Percentiles rank a stretch among this genome's conserved stretches.
These are phyloP conservation scores for Cephus pulcher DNA, from an alignment of 2,888 invertebrate species.

Conservation along the genomic window DNA sequence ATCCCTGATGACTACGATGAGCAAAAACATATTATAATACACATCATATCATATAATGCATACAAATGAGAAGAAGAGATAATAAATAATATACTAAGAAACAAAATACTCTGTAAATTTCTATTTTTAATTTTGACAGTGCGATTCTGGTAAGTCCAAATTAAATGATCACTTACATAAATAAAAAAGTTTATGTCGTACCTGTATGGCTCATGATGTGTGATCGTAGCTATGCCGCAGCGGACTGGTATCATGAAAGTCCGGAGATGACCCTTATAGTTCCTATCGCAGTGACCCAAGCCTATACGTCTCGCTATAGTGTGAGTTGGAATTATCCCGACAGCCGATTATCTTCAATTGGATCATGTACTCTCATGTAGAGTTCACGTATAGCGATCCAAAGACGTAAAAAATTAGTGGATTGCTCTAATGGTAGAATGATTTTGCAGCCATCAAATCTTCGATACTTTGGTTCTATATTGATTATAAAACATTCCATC, in stretches of 20 bases:
- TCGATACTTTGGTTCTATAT: not conserved
- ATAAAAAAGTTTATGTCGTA: conserved; percentile 27
- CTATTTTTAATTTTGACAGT: not conserved
- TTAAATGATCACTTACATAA: not conserved
- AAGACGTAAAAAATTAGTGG: not conserved
- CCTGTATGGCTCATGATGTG: conserved; percentile 56
- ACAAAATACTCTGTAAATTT: not conserved
- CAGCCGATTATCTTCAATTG: conserved; percentile 50
- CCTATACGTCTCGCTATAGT: conserved; percentile 36
- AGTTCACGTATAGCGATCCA: not conserved
- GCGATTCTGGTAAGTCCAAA: not conserved
- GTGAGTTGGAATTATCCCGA: conserved; percentile 52
- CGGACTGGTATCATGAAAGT: conserved; percentile 56
- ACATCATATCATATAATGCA: not conserved
- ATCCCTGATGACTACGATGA: not conserved
- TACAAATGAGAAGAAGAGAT: not conserved
- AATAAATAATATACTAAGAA: not conserved
- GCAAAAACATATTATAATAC: not conserved
- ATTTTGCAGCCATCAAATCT: not conserved
- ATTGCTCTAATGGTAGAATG: not conserved
- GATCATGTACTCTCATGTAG: conserved; percentile 29
- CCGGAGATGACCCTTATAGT: conserved; percentile 60
- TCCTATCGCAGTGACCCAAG: conserved; percentile 55
- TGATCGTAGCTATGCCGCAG: conserved; percentile 46
- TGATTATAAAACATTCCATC: not conserved